These are phyloP conservation scores for Gavia stellata DNA, from an alignment of 2,113 vertebrate genomes.

Conservation along the genomic window DNA sequence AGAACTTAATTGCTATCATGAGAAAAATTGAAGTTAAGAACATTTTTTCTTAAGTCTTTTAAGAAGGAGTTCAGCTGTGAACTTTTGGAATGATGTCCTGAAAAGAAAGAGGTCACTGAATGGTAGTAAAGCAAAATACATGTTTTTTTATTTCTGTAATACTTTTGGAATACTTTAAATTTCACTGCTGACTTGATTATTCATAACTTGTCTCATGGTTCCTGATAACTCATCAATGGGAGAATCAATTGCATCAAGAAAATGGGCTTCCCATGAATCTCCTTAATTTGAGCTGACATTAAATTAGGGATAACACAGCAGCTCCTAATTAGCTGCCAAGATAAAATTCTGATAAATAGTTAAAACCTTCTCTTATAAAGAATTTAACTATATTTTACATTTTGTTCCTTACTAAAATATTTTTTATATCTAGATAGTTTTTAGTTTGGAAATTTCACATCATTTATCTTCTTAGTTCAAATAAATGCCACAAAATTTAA, in stretches of 20 bases:
- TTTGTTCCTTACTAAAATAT: neutral
- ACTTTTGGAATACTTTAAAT: neutral
- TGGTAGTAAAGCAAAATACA: neutral
- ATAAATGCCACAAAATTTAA: constrained; percentile 26
- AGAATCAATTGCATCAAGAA: neutral
- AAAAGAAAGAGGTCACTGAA: neutral
- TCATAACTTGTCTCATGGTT: neutral
- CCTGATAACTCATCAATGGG: neutral
- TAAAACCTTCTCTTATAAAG: neutral
- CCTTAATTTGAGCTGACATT: neutral
- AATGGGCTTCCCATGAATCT: neutral
- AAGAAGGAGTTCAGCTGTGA: neutral
- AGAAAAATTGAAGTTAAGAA: neutral
- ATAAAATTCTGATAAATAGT: constrained; percentile 8
- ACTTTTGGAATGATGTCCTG: neutral
- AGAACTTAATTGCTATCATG: neutral
- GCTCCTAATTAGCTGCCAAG: constrained; percentile 17
- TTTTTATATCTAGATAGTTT: neutral
- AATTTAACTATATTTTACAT: neutral
- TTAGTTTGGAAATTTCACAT: neutral
- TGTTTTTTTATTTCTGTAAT: neutral
- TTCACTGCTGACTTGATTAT: neutral
- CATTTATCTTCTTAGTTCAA: constrained; percentile 22
- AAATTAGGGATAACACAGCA: neutral
- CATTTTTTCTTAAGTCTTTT: neutral